Percentiles rank a stretch among this genome's conserved stretches.
phyloP scores from a whole-genome alignment of 2,888 invertebrate species.

The Tromatobia lineatoria region DNA sequence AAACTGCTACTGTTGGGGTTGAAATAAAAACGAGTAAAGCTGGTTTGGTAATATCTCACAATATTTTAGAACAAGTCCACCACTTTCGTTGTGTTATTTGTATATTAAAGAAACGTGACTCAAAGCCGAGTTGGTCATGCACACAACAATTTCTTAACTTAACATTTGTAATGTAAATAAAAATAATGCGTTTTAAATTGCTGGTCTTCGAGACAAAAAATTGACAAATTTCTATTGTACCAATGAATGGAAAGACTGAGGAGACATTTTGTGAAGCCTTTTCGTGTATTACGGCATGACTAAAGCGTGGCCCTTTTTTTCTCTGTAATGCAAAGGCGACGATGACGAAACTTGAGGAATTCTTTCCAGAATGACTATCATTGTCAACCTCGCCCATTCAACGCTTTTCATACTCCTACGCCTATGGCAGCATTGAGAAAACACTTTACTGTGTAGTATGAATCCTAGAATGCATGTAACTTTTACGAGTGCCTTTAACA shows the following conservation, averaged over 20 bases:
- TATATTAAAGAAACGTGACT: neutral
- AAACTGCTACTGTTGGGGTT: constrained; percentile 23
- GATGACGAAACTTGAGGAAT: constrained; percentile 61
- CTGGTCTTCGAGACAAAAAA: constrained; percentile 12
- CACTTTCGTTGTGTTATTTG: neutral
- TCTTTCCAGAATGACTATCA: constrained; percentile 30
- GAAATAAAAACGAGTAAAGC: constrained; percentile 53
- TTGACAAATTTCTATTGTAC: neutral
- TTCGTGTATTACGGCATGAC: constrained; percentile 56
- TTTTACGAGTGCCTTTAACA: neutral
- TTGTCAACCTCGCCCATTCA: constrained; percentile 59
- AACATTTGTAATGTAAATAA: neutral
- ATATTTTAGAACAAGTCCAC: constrained; percentile 17
- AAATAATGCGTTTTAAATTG: constrained; percentile 34
- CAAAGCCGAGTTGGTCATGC: constrained; percentile 1
- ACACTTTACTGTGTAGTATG: constrained; percentile 10
- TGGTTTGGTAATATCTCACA: constrained; percentile 43
- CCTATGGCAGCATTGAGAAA: constrained; percentile 24
- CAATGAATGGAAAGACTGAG: constrained; percentile 2
- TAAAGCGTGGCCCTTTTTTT: constrained; percentile 1
- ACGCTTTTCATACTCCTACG: constrained; percentile 61
- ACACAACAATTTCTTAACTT: neutral
- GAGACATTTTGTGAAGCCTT: constrained; percentile 34
- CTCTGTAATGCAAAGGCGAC: constrained; percentile 36
- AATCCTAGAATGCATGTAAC: constrained; percentile 3